Evolutionary conservation across 2,113 vertebrate genomes (phyloP).

Genomic region (Sula dactylatra): DNA sequence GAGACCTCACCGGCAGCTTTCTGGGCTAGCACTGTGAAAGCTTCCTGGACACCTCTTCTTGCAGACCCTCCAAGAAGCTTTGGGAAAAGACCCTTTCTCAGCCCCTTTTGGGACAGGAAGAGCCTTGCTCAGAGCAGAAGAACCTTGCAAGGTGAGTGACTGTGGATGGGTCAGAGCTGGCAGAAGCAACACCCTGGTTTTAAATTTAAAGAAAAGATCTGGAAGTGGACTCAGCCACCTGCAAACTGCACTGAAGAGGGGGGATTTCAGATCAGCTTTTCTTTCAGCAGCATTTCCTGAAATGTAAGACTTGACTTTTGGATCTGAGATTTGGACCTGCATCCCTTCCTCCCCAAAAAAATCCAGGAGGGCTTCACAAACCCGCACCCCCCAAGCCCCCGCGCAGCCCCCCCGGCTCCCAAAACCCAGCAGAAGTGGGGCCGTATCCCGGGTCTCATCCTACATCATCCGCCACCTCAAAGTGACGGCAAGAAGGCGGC

Average conservation of each 20-base stretch:
- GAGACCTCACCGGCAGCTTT: not conserved
- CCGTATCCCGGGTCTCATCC: fast-evolving
- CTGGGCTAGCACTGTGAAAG: not conserved
- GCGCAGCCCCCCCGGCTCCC: fast-evolving
- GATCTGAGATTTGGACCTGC: not conserved
- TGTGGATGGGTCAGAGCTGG: not conserved
- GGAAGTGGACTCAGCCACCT: not conserved
- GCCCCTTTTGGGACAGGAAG: not conserved
- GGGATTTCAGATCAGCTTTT: not conserved
- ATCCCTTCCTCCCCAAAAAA: not conserved
- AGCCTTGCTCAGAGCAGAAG: not conserved
- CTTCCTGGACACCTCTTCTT: not conserved
- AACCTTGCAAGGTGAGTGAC: fast-evolving
- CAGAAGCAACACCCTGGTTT: not conserved
- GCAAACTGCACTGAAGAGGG: fast-evolving
- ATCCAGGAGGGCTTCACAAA: not conserved
- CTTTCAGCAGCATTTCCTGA: not conserved
- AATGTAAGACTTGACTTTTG: not conserved
- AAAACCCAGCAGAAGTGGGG: fast-evolving
- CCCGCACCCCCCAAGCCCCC: not conserved
- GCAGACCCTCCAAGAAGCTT: not conserved
- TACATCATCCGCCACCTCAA: not conserved
- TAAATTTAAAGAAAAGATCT: not conserved
- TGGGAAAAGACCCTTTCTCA: not conserved
- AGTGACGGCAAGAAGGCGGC: not conserved